These are phyloP conservation scores for Elmis aenea DNA, from an alignment of 2,888 invertebrate species.

Conservation along the genomic window DNA sequence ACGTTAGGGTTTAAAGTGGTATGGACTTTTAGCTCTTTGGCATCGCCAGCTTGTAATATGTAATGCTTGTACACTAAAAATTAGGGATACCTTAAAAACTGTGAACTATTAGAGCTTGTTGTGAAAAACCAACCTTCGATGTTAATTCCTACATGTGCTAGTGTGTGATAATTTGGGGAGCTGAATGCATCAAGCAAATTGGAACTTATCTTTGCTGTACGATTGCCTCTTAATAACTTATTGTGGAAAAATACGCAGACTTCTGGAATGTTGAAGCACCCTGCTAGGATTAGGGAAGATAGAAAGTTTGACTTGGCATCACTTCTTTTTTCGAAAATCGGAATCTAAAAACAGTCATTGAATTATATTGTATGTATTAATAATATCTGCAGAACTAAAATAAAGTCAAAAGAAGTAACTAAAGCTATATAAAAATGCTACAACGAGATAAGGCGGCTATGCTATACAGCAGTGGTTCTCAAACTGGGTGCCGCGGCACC, in stretches of 20 bases:
- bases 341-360: conserved; percentile 57
- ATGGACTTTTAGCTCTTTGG: conserved; percentile 50
- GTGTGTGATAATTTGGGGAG: conserved; percentile 79
- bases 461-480: too few relatives aligned
- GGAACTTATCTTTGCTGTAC: conserved; percentile 72
- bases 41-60: conserved; percentile 13
- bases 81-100: neutral
- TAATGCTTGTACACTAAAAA: conserved; percentile 24
- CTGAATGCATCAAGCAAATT: conserved; percentile 73
- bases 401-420: too few relatives aligned
- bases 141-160: conserved; percentile 78
- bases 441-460: too few relatives aligned
- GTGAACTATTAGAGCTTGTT: neutral
- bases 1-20: conserved; percentile 77
- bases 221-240: conserved; percentile 83
- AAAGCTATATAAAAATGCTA: too few relatives aligned
- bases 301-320: conserved; percentile 94
- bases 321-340: conserved; percentile 88
- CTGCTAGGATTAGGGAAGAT: conserved; percentile 84
- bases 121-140: conserved; percentile 57
- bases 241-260: conserved; percentile 89
- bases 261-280: conserved; percentile 85
- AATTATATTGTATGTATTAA: too few relatives aligned
- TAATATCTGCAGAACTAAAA: too few relatives aligned
- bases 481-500: too few relatives aligned